Conservation (phyloP, 2,888 invertebrate genomes). For the Drosophila monieri region DNA sequence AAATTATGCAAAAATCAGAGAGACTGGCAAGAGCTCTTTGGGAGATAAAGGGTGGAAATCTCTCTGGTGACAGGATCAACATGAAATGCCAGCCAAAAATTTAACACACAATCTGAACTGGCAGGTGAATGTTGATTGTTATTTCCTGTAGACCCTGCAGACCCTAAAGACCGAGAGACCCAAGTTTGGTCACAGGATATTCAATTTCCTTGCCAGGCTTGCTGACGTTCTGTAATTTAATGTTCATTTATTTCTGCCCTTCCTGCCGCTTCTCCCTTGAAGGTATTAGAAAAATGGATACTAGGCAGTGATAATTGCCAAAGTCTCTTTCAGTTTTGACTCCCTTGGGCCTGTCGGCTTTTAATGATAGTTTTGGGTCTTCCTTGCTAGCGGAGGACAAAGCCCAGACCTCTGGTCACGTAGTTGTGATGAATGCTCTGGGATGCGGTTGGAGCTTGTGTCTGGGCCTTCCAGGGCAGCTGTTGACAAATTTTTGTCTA, state of each 20-base stretch:
- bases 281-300: slow-evolving; percentile 19
- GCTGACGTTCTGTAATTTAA: slow-evolving; percentile 53
- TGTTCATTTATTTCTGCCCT: slow-evolving; percentile 17
- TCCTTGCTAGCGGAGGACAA: not conserved
- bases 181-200: slow-evolving; percentile 57
- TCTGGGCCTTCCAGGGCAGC: slow-evolving; percentile 16
- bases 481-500: slow-evolving; percentile 61
- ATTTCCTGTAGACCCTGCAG: slow-evolving; percentile 4
- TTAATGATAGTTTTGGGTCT: slow-evolving; percentile 50
- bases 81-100: slow-evolving; percentile 1
- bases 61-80: slow-evolving; percentile 6
- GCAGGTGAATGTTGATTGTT: slow-evolving; percentile 18
- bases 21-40: slow-evolving; percentile 36
- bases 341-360: slow-evolving; percentile 14
- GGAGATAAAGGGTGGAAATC: slow-evolving; percentile 12
- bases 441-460: not conserved
- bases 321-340: slow-evolving; percentile 27
- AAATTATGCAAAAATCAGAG: slow-evolving; percentile 66
- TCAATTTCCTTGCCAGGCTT: slow-evolving; percentile 61
- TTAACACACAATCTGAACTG: slow-evolving; percentile 1
- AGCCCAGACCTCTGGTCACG: slow-evolving; percentile 53
- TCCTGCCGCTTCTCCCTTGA: slow-evolving; percentile 39
- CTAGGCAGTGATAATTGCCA: slow-evolving; percentile 48
- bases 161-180: not conserved
- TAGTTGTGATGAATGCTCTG: slow-evolving; percentile 60